These are phyloP conservation scores for Parnassius orleans DNA, from an alignment of 2,888 invertebrate species.

Conservation along the genomic window DNA sequence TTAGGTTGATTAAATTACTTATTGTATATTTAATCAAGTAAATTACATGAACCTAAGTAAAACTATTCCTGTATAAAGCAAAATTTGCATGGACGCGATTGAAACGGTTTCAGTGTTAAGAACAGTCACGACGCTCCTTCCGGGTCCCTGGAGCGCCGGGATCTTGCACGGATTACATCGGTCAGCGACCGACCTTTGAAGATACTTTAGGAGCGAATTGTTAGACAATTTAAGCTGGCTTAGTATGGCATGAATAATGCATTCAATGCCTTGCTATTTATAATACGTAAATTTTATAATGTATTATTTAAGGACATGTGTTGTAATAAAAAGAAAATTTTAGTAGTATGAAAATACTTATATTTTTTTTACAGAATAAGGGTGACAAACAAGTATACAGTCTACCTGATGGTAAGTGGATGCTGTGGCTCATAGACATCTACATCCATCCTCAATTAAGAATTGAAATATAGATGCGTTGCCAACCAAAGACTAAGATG, in stretches of 20 bases:
- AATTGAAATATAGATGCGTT: too few relatives aligned
- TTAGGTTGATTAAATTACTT: too few relatives aligned
- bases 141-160: constrained; percentile 38
- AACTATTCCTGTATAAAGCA: constrained; percentile 34
- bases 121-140: constrained; percentile 57
- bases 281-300: background rate
- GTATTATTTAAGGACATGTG: too few relatives aligned
- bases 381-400: too few relatives aligned
- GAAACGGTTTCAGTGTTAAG: constrained; percentile 26
- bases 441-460: too few relatives aligned
- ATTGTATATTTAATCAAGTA: too few relatives aligned
- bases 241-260: constrained; percentile 1
- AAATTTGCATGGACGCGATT: constrained; percentile 40
- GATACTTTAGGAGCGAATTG: constrained; percentile 31
- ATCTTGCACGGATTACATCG: constrained; percentile 26
- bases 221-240: constrained; percentile 4
- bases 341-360: too few relatives aligned
- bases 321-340: too few relatives aligned
- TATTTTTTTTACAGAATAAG: too few relatives aligned
- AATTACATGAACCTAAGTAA: background rate
- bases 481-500: too few relatives aligned
- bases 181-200: constrained; percentile 38
- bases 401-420: too few relatives aligned
- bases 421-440: too few relatives aligned
- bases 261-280: background rate